Evolutionary conservation across 2,888 invertebrate genomes (phyloP).

Genomic region (Fragum fragum): DNA sequence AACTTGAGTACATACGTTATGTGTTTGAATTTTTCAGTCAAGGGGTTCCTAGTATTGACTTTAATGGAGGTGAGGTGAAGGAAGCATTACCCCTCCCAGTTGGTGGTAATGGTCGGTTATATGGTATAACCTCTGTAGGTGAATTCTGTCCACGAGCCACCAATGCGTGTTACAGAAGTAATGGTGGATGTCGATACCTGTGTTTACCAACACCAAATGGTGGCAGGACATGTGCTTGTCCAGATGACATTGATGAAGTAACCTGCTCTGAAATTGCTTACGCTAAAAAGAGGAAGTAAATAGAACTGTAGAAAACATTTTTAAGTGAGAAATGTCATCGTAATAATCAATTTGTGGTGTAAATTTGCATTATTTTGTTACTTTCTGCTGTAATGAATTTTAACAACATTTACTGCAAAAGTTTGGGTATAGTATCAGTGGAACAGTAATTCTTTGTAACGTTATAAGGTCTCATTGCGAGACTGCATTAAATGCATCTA

Average conservation of each 20-base stretch:
- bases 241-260: conserved; percentile 84
- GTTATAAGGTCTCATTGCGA: no score
- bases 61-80: conserved; percentile 87
- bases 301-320: background rate
- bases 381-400: no score
- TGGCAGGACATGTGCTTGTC: conserved; percentile 91
- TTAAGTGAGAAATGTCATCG: background rate
- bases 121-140: conserved; percentile 95
- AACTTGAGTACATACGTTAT: no score
- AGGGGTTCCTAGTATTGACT: conserved; percentile 91
- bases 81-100: conserved; percentile 91
- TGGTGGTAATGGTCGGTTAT: conserved; percentile 95
- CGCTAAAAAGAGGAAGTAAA: conserved; percentile 8
- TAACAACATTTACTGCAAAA: no score
- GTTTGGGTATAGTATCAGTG: no score
- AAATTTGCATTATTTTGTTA: conserved; percentile 9
- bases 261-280: conserved; percentile 79
- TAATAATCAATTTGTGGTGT: background rate
- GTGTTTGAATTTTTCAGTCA: conserved; percentile 88
- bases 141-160: conserved; percentile 91
- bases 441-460: no score
- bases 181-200: conserved; percentile 94
- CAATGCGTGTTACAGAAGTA: conserved; percentile 93
- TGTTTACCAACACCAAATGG: conserved; percentile 93
- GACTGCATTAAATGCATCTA: no score